Evolutionary conservation across 2,888 invertebrate genomes (phyloP), one percentile per base, ranked within the genome.

Genomic region (Anoplius nigerrimus): DNA sequence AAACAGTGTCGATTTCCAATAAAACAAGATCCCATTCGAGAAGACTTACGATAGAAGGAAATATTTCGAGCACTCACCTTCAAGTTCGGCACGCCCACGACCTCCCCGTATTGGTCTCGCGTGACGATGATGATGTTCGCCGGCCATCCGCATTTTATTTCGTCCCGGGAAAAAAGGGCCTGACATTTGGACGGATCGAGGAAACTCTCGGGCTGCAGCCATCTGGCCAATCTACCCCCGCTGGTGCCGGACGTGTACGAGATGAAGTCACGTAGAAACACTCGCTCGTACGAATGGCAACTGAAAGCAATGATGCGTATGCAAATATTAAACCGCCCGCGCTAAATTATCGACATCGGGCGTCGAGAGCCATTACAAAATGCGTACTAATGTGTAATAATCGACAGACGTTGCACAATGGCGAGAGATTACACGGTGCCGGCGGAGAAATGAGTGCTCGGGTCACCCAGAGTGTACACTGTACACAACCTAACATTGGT

Each of bases 191-290:
- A 89, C 0, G 98, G 96, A 89, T 98, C 98, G 56, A 98, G 94
- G 76, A 95, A 94, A 24, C 98, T 94, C 82, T 97, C 96, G 0
- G 98, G 97, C 85, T 98, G 97, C 65, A 99, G 90, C 98, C 98
- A 99, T 85, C 96, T 93, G 0, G 98, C 98, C 75, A 99, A 90
- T 62, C 98, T 92, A 3, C 97, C 98, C 0, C 99, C 98, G 82
- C 94, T 93, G 0, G 97, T 96, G 11, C 95, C 95, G 20, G 95
- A 93, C 0, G 94, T 93, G 65, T 97, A 96, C 42, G 93, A 92
- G 58, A 99, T 97, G 87, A 98, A 96, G 87, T 98, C 98, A 67
- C 95, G 93, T 61, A 98, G 92, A 88, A 98, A 98, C 74, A 97
- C 93, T 5, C 97, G 92, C 88, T 98, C 98, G 87, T 97, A 97